These are phyloP conservation scores for Microctenopoma steveboyesi DNA, from an alignment of 2,797 vertebrate genomes.

Conservation along the genomic window DNA sequence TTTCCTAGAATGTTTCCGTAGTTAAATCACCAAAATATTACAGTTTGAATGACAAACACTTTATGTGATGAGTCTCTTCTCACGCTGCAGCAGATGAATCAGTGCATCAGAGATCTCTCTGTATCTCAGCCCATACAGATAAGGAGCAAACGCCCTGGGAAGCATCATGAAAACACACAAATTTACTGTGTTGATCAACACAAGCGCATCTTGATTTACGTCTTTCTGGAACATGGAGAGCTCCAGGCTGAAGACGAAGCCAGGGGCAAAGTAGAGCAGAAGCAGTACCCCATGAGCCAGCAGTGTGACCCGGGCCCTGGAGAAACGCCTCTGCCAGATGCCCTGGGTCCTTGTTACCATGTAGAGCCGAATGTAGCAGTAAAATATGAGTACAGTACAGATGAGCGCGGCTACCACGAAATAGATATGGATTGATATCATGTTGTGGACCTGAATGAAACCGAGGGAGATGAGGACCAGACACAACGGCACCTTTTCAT, in stretches of 20 bases:
- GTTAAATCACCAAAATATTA: neutral
- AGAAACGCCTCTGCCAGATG: constrained; percentile 84
- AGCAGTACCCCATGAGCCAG: constrained; percentile 83
- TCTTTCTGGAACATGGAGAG: constrained; percentile 64
- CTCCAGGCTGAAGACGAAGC: constrained; percentile 81
- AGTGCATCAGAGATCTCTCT: constrained; percentile 79
- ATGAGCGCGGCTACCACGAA: constrained; percentile 73
- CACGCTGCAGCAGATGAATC: constrained; percentile 64
- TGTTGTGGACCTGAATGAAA: constrained; percentile 48
- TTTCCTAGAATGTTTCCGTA: too few relatives aligned
- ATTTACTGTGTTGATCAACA: constrained; percentile 84
- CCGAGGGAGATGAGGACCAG: constrained; percentile 76
- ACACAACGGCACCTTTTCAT: constrained; percentile 61
- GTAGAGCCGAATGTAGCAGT: constrained; percentile 86
- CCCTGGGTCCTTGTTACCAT: constrained; percentile 83
- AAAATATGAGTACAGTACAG: constrained; percentile 79
- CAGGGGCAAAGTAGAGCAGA: constrained; percentile 82
- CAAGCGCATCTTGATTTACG: constrained; percentile 54
- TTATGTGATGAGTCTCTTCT: constrained; percentile 17
- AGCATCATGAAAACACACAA: constrained; percentile 82
- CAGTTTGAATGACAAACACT: neutral
- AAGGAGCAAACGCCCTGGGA: constrained; percentile 82
- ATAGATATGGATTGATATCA: constrained; percentile 66
- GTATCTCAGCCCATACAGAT: constrained; percentile 85
- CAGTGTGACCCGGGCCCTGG: constrained; percentile 83